Base-by-base conservation (phyloP, 2,888 invertebrate genomes). In the Arge pagana region DNA sequence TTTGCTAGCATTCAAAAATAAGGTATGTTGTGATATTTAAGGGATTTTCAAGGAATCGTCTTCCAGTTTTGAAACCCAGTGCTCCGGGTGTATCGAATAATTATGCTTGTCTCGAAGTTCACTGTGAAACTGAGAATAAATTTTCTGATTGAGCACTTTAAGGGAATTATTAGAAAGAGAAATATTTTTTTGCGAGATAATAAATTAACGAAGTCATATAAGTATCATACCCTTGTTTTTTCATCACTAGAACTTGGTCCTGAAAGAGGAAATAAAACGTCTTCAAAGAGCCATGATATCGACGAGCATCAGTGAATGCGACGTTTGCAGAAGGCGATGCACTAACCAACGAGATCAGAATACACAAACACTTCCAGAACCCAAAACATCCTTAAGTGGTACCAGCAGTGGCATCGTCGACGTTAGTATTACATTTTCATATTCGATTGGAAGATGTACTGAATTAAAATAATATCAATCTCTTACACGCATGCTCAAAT, bases 331-430 rank as follows among this genome's bases (percentile, higher is more conserved):
- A 48, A 54, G 57, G 15, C 58, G 62, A 58, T 56, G 54, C 23
- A 36, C 52, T 2, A 69, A 66, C 45, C 68, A 55, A 50, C 62
- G 59, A 16, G 64, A 70, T 48, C 63, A 69, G 31, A 36, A 48
- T 1, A 60, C 65, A 26, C 74, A 74, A 52, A 68, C 64, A 19
- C 57, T 62, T n/a, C 55, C 60, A 3, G 57, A 56, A 19, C 23
- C 15, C 3, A 55, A 52, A 26, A 50, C 62, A 21, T 54, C 21
- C 23, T 40, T 66, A 49, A 59, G 58, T 53, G 60, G 65, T 19
- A 53, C 50, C 21, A 64, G 64, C 50, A 69, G 67, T 37, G 70
- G 66, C 37, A 50, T 66, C 31, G 53, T 67, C 2, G 58, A 67
- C 33, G 72, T 73, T 64, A 61, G 58, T 62, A 33, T 45, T 15